phyloP scores from a whole-genome alignment of 2,888 invertebrate species.

The Cryptus viduatorius region DNA sequence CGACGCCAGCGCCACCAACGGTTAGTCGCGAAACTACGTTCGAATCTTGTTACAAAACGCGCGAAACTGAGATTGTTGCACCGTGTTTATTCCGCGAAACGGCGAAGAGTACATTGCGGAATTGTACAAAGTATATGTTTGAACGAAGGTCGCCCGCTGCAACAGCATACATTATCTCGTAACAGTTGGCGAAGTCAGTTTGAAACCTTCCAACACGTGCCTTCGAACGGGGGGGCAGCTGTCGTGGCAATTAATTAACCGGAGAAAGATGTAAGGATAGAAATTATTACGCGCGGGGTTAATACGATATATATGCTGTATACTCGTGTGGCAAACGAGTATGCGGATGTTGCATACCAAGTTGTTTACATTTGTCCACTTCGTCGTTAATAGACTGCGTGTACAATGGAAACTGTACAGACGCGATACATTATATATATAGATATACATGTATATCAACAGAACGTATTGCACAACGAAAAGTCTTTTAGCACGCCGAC shows the following conservation, averaged over 20 bases:
- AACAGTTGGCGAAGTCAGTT: not conserved
- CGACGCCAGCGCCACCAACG: not conserved
- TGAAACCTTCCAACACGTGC: constrained; percentile 35
- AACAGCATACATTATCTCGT: constrained; percentile 16
- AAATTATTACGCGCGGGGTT: not conserved
- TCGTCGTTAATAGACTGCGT: not conserved
- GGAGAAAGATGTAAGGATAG: not conserved
- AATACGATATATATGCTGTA: not conserved
- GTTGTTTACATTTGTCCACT: constrained; percentile 37
- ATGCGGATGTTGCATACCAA: constrained; percentile 61
- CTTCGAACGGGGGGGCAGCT: constrained; percentile 6
- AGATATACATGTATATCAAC: no score
- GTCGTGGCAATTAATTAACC: constrained; percentile 43
- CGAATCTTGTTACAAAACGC: not conserved
- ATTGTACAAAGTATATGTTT: constrained; percentile 12
- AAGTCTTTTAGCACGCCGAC: constrained; percentile 9
- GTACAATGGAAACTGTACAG: not conserved
- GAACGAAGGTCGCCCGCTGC: constrained; percentile 33
- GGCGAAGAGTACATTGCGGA: not conserved
- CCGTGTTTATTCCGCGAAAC: constrained; percentile 13
- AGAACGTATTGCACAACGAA: constrained; percentile 28
- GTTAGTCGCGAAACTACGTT: not conserved
- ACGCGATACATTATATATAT: not conserved
- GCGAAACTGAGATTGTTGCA: constrained; percentile 1
- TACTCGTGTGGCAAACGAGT: constrained; percentile 46